phyloP scores from a whole-genome alignment of 2,797 vertebrate species.

The Hozukius guyotensis region DNA sequence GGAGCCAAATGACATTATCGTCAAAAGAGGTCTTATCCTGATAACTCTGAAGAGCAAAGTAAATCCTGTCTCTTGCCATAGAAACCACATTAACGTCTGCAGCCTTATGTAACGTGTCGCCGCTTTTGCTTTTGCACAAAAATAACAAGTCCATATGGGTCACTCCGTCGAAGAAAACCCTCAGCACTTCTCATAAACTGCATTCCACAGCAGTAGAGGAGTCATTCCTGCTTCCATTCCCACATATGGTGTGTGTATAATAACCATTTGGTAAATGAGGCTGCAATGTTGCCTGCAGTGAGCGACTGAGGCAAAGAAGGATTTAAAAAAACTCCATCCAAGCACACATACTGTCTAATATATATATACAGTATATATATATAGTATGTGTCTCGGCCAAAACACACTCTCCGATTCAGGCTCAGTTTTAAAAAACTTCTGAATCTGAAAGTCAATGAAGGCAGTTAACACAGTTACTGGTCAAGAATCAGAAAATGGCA shows the following conservation, averaged over 20 bases:
- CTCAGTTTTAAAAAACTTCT: constrained; percentile 49
- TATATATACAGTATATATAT: background rate
- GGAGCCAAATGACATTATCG: constrained; percentile 56
- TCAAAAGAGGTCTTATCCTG: constrained; percentile 51
- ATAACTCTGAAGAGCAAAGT: constrained; percentile 45
- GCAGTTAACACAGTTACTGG: constrained; percentile 57
- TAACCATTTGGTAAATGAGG: constrained; percentile 33
- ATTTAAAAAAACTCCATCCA: background rate
- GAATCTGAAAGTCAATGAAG: constrained; percentile 69
- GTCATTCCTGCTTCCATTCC: constrained; percentile 17
- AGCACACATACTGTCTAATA: background rate
- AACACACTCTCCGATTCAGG: constrained; percentile 12
- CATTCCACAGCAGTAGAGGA: constrained; percentile 27
- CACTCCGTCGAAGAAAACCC: constrained; percentile 23
- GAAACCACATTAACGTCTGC: constrained; percentile 27
- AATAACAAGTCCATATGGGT: constrained; percentile 44
- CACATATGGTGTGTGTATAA: constrained; percentile 7
- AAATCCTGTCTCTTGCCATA: constrained; percentile 34
- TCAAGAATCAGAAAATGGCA: constrained; percentile 62
- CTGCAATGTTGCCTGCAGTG: constrained; percentile 3
- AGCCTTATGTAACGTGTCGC: constrained; percentile 48
- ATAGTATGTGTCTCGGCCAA: background rate
- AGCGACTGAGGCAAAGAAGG: background rate
- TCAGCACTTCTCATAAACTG: constrained; percentile 18
- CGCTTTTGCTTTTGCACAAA: constrained; percentile 29